Base-by-base conservation (phyloP, 2,797 vertebrate genomes). In the Erithacus rubecula region DNA sequence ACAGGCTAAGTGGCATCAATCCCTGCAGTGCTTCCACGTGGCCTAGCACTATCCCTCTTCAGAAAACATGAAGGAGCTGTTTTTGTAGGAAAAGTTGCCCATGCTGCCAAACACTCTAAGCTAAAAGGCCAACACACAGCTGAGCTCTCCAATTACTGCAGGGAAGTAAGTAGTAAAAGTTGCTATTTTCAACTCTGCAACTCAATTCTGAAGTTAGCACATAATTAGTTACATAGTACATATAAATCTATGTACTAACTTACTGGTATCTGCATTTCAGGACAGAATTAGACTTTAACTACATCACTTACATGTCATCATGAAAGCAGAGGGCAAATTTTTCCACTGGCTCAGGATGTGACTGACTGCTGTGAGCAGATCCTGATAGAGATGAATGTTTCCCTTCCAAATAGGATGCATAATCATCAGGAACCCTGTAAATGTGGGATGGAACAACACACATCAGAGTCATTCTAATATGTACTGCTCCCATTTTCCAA, bases 341-440 rank as follows among this genome's bases (percentile, higher is more conserved):
- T 62, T 96, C 96, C 82, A 97, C 85, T 43, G 97, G 97, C 79
- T 97, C 97, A 62, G 89, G 88, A 85, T 97, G 95, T 64, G 93
- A 96, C 76, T 95, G 95, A 90, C 29, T 93, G 36, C 83, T 63
- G 12, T 51, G 81, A 90, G 94, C 90, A 71, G 86, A 93, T 44
- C 63, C 83, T n/a, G 83, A 96, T 3, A 85, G 55, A 79, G 90
- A 60, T 22, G 96, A 98, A 84, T 96, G 91, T 11, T 92, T 95
- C 27, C 92, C 98, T 89, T 98, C 98, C 62, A 99, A 95, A 92
- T 99, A 99, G 27, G 99, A 99, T 4, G 96, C 97, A 80, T 99
- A 98, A 68, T 94, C 91, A 94, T 97, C 95, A 92, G 97, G 97
- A 90, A 86, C 91, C 96, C 99, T 99, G 58, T 29, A 47, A 78